phyloP scores from a whole-genome alignment of 2,797 vertebrate species.

The Oreochromis mossambicus region DNA sequence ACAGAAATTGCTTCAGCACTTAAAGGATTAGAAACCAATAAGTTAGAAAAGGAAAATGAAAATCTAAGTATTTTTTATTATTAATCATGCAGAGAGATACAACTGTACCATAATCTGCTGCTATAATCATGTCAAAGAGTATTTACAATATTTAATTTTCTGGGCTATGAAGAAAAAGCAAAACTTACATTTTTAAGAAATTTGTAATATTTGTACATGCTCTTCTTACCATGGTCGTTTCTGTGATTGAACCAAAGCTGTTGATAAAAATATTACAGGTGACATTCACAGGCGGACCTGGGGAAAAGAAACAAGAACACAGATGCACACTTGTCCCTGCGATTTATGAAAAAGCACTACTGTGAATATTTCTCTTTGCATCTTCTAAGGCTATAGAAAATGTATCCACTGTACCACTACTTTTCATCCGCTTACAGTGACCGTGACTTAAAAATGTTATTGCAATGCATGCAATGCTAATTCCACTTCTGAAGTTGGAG shows the following conservation, averaged over 20 bases:
- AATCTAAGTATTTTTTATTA: not conserved
- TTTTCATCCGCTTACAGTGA: not conserved
- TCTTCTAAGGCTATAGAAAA: not conserved
- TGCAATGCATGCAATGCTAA: not conserved
- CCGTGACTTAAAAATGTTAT: not conserved
- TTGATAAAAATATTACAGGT: conserved; percentile 98
- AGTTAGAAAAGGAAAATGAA: not conserved
- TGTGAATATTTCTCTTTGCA: not conserved
- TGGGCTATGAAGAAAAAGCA: not conserved
- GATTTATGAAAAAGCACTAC: not conserved
- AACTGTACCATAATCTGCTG: not conserved
- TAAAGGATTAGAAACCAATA: conserved; percentile 30
- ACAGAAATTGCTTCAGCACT: conserved; percentile 44
- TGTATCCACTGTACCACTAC: not conserved
- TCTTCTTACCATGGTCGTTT: conserved; percentile 92
- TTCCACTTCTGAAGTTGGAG: not conserved
- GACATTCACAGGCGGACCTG: conserved; percentile 91
- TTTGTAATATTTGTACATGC: not conserved
- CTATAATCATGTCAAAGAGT: not conserved
- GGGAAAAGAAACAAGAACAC: conserved; percentile 13
- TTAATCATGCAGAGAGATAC: not conserved
- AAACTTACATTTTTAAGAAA: not conserved
- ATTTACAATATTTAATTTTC: not conserved
- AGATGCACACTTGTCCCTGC: not conserved
- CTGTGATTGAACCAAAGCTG: conserved; percentile 92